Evolutionary conservation across 2,113 vertebrate species (phyloP).

Genomic region (Pterocles orientalis): DNA sequence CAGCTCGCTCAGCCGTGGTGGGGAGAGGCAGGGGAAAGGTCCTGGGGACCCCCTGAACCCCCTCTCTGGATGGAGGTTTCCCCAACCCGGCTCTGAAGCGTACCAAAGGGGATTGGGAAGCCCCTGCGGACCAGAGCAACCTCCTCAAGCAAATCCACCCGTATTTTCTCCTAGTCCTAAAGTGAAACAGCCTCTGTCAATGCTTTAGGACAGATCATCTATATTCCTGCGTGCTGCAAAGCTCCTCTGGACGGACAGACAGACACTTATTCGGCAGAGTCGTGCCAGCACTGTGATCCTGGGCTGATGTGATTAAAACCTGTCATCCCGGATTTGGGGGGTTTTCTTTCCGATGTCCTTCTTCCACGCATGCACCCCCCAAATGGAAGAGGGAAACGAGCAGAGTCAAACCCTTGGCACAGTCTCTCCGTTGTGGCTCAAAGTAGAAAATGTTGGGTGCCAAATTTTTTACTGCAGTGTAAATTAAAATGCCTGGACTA

Average conservation of each 20-base stretch:
- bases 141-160: neutral
- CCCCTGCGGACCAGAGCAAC: neutral
- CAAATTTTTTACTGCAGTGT: conserved; percentile 74
- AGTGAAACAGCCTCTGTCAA: neutral
- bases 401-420: conserved; percentile 32
- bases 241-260: neutral
- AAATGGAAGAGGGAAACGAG: neutral
- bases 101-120: neutral
- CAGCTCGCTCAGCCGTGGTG: neutral
- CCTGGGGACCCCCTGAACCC: neutral
- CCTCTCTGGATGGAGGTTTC: neutral
- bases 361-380: neutral
- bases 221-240: neutral
- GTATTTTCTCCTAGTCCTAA: neutral
- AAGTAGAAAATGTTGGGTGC: conserved; percentile 40
- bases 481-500: conserved; percentile 71
- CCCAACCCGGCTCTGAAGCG: neutral
- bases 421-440: neutral
- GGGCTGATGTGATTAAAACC: neutral
- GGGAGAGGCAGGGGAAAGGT: neutral
- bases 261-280: neutral
- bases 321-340: neutral
- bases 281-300: neutral
- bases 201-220: neutral
- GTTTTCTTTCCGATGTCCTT: neutral